Evolutionary conservation across 2,888 invertebrate species (phyloP), one percentile per base, ranked within the genome.

Genomic region (Coremacera marginata): DNA sequence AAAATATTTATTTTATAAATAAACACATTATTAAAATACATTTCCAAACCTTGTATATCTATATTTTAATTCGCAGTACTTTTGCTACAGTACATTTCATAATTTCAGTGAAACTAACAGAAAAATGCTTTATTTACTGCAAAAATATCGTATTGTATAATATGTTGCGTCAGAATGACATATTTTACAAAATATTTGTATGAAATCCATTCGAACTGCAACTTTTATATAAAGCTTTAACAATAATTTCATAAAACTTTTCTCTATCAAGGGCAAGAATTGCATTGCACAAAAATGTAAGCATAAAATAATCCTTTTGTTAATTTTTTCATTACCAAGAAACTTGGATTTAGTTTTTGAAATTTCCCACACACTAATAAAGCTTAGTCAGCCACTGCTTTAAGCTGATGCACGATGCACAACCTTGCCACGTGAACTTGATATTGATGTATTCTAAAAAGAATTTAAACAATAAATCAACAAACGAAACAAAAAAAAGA

Each of bases 341-440:
- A 60, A 25, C 22, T 16, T 27, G 22, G 22, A 25, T 60, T 11
- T 22, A 25, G 27, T 25, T 60, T 22, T 22, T 60, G 2, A 25
- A 22, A 22, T 19, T 60, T 14, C 19, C 0, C 25, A 25, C 27
- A 27, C 19, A 19, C 9, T 57, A 8, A 8, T 19, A 25, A 8
- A 1, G 11, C 19, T 14, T 60, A 14, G 57, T 8, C 19, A 60
- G 11, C 27, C 25, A 14, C 27, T 14, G 4, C 5, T 22, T 55
- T 55, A 55, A n/a, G 19, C n/a, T 55, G 19, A 9, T 22, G n/a
- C 16, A 19, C 7, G 7, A 52, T n/a, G n/a, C 31, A 31, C 16
- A 55, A 19, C 37, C 65, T 37, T 65, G 37, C n/a, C 22, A 37
- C 37, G 37, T 37, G 65, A 65, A 65, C 65, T 65, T 65, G 65